Conservation (phyloP, 2,888 invertebrate genomes). For the Drosophila dives region DNA sequence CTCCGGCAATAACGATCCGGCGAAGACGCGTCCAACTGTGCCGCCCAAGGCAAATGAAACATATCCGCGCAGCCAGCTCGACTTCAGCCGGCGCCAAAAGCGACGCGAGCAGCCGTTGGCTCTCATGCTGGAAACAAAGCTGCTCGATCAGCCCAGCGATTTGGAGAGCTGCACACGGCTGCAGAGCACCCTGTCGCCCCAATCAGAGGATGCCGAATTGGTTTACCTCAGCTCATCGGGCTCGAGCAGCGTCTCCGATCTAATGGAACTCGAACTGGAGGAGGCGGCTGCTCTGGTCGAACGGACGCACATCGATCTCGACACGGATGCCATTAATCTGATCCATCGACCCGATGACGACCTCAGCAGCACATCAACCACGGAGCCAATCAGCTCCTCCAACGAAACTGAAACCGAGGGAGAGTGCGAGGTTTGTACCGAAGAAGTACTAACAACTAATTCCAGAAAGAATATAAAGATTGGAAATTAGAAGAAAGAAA, state of each 20-base stretch:
- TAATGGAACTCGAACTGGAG: conserved; percentile 86
- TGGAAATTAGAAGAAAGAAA: neutral
- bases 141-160: conserved; percentile 86
- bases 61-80: conserved; percentile 84
- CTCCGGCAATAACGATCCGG: conserved; percentile 45
- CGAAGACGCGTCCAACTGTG: conserved; percentile 84
- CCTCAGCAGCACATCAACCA: conserved; percentile 53
- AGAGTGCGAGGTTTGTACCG: conserved; percentile 55
- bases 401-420: conserved; percentile 61
- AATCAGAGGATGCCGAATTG: conserved; percentile 88
- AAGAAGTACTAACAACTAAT: conserved; percentile 24
- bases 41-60: conserved; percentile 82
- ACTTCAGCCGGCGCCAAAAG: conserved; percentile 81
- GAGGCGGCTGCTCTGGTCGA: conserved; percentile 67
- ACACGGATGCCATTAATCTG: conserved; percentile 78
- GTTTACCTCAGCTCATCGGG: conserved; percentile 89
- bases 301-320: conserved; percentile 67
- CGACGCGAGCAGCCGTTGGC: conserved; percentile 84
- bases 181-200: conserved; percentile 85
- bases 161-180: conserved; percentile 87
- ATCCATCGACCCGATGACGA: conserved; percentile 70
- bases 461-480: neutral
- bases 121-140: conserved; percentile 87
- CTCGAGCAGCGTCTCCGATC: conserved; percentile 88
- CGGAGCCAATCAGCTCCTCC: conserved; percentile 52